Base-by-base conservation (phyloP, 2,797 vertebrate species). In the Scolopax rusticola region DNA sequence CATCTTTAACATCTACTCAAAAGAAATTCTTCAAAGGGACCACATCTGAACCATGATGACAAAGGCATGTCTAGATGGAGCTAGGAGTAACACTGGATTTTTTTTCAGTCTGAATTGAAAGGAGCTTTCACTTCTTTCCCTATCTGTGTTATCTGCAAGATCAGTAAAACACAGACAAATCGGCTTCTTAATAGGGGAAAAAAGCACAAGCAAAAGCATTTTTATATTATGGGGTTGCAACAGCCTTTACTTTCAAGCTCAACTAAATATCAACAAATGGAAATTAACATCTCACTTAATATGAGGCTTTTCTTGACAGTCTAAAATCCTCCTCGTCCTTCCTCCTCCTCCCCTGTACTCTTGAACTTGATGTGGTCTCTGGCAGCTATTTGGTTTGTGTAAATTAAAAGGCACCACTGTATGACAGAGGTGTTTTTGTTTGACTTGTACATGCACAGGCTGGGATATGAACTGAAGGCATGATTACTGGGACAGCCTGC, bases 21-120 rank as follows among this genome's bases (percentile, higher is more conserved):
- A 94, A 84, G 67, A 92, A 92, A 78, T 91, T 93, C 75, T 94
- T 96, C 89, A 96, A 96, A 94, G 73, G n/a, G 59, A 84, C 60
- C 38, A 92, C 60, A 94, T 75, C 76, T 91, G 71, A 95, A 93
- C 73, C 48, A 53, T 11, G 30, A 95, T 71, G 91, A 84, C 77
- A 95, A 93, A 96, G 43, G 67, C 33, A 84, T 32, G 59, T 82
- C 85, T 88, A 79, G 82, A 48, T 76, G 53, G 43, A 94, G 69
- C 69, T 45, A 67, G 20, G 14, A 90, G 83, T 73, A 88, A 91
- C 50, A 36, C 15, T 20, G 30, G 5, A 18, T 1, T 1, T 43
- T 76, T 43, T 93, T 95, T 60, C 40, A 79, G 59, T 47, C 33
- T 84, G 74, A 82, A 82, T 6, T 91, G 91, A 88, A 90, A 88